phyloP scores from a whole-genome alignment of 2,113 vertebrate genomes.

The Gymnobelideus leadbeateri region DNA sequence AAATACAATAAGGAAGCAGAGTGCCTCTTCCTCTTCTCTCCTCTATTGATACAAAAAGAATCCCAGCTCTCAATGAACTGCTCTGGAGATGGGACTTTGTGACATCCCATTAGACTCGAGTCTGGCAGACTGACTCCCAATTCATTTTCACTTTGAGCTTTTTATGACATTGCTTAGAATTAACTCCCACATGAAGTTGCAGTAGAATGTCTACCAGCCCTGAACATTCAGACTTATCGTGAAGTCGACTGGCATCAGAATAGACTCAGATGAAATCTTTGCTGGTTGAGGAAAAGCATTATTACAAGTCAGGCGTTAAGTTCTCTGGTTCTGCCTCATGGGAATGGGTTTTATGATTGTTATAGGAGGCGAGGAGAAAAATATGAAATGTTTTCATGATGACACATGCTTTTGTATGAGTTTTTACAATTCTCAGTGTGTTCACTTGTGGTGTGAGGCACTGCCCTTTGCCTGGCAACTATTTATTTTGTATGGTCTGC shows the following conservation, averaged over 20 bases:
- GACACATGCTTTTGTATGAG: conserved; percentile 8
- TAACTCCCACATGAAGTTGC: conserved; percentile 10
- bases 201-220: conserved; percentile 30
- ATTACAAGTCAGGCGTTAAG: conserved; percentile 36
- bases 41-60: conserved; percentile 37
- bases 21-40: neutral
- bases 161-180: conserved; percentile 45
- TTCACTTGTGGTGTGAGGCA: conserved; percentile 33
- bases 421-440: conserved; percentile 56
- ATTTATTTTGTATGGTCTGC: conserved; percentile 52
- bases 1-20: conserved; percentile 21
- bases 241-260: conserved; percentile 19
- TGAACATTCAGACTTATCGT: conserved; percentile 7
- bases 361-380: conserved; percentile 35
- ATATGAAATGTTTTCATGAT: conserved; percentile 31
- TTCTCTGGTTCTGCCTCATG: conserved; percentile 47
- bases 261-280: conserved; percentile 34
- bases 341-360: neutral
- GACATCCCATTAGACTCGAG: conserved; percentile 35
- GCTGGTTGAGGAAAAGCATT: conserved; percentile 39
- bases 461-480: conserved; percentile 49
- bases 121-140: neutral
- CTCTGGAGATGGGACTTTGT: neutral
- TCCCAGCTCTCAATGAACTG: conserved; percentile 17
- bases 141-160: conserved; percentile 22